phyloP scores from a whole-genome alignment of 2,113 vertebrate genomes.

The Onychostoma macrolepis region DNA sequence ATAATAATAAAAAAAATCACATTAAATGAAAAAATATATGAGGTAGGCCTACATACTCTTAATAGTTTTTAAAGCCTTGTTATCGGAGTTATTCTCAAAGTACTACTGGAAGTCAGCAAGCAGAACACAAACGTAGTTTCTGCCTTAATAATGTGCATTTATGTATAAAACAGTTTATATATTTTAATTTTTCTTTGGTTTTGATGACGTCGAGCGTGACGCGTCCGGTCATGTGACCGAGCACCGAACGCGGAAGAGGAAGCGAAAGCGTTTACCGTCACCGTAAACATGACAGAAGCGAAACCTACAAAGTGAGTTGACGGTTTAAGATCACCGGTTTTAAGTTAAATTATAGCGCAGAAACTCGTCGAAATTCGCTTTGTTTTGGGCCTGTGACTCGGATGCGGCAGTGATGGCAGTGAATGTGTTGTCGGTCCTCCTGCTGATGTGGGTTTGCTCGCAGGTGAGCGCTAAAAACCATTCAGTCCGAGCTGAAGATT shows the following conservation, averaged over 20 bases:
- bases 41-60: too few species aligned
- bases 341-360: neutral
- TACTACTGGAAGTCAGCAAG: too few species aligned
- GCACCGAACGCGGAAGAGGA: conserved; percentile 41
- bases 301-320: neutral
- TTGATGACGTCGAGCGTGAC: neutral
- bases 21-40: too few species aligned
- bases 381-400: neutral
- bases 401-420: conserved; percentile 60
- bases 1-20: too few species aligned
- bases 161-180: too few species aligned
- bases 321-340: neutral
- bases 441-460: conserved; percentile 50
- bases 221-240: neutral
- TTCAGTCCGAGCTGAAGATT: neutral
- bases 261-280: neutral
- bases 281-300: neutral
- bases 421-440: conserved; percentile 44
- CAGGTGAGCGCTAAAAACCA: conserved; percentile 58
- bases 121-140: too few species aligned
- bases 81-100: too few species aligned
- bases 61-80: too few species aligned
- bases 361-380: too few species aligned
- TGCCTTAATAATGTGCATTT: too few species aligned
- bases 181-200: too few species aligned